Conservation (phyloP, 35 echinoderm and acorn worm species). For the Heliocidaris erythrogramma region DNA sequence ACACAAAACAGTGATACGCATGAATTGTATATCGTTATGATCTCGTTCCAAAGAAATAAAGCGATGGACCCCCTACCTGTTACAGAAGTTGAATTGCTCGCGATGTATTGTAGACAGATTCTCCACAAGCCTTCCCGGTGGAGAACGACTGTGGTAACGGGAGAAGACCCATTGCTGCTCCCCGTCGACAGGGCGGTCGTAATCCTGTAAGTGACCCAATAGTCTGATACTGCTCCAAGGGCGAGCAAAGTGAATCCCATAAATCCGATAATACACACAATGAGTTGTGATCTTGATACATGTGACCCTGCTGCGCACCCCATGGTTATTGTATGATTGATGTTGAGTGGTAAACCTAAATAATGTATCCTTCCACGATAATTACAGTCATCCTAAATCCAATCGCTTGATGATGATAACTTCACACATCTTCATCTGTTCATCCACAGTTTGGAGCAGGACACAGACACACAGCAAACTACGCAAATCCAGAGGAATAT, state of each 20-base stretch:
- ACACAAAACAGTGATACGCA: background rate
- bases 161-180: background rate
- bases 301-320: constrained; percentile 35
- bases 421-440: background rate
- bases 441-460: background rate
- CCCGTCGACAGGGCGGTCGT: background rate
- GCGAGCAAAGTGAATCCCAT: constrained; percentile 26
- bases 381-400: background rate
- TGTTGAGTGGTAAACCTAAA: background rate
- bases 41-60: background rate
- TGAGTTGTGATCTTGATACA: constrained; percentile 30
- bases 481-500: background rate
- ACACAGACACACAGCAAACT: background rate
- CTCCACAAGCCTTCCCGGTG: constrained; percentile 25
- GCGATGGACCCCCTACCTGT: constrained; percentile 6
- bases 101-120: background rate
- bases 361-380: background rate
- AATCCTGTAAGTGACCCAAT: constrained; percentile 40
- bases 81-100: background rate
- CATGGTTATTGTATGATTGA: background rate
- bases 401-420: background rate
- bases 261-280: constrained; percentile 34
- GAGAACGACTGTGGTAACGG: background rate
- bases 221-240: constrained; percentile 36
- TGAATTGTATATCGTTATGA: background rate